phyloP scores from a whole-genome alignment of 1,140 invertebrate species.

The Aphaenogaster rudis region DNA sequence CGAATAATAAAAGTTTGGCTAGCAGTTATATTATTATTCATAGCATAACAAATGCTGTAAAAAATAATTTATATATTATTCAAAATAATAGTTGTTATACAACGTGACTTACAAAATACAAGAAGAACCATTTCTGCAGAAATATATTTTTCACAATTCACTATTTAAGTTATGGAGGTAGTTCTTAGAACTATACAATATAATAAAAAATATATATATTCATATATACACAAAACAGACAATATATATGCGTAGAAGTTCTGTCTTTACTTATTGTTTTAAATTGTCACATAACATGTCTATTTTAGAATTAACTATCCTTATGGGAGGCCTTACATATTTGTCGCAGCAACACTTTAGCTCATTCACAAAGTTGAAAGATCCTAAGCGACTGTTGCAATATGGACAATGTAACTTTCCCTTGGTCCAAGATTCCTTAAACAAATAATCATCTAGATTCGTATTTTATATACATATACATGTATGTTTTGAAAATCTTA shows the following conservation, averaged over 20 bases:
- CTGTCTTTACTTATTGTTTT: slow-evolving; percentile 21
- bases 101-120: neutral
- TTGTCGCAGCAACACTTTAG: slow-evolving; percentile 80
- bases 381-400: slow-evolving; percentile 82
- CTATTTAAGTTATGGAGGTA: neutral
- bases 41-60: neutral
- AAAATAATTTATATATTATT: neutral
- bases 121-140: neutral
- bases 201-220: neutral
- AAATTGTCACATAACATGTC: slow-evolving; percentile 67
- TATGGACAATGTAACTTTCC: slow-evolving; percentile 82
- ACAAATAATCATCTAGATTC: slow-evolving; percentile 59
- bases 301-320: slow-evolving; percentile 82
- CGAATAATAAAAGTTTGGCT: neutral
- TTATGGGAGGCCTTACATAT: slow-evolving; percentile 79
- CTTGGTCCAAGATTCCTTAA: slow-evolving; percentile 83
- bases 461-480: slow-evolving; percentile 15
- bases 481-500: slow-evolving; percentile 4
- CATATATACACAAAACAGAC: slow-evolving; percentile 4
- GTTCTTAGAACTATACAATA: neutral
- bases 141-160: slow-evolving; percentile 1
- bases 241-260: neutral
- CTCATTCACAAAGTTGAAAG: slow-evolving; percentile 83
- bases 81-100: neutral
- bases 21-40: slow-evolving; percentile 18